Conservation (phyloP, 2,888 invertebrate genomes). For the Ypsolopha scabrella region DNA sequence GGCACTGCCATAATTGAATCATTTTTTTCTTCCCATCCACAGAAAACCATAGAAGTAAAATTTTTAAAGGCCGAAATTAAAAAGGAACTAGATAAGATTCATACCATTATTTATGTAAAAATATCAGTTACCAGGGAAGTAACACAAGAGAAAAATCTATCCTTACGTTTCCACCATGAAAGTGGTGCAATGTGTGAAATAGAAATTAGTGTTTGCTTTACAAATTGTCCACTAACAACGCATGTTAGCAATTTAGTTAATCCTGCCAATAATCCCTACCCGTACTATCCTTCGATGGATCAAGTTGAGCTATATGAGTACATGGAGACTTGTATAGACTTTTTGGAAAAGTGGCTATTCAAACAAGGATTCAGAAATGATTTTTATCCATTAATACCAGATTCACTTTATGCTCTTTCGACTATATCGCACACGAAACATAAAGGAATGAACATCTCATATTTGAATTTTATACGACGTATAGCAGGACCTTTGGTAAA, state of each 20-base stretch:
- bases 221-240: slow-evolving; percentile 46
- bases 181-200: slow-evolving; percentile 44
- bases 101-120: slow-evolving; percentile 33
- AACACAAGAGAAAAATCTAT: slow-evolving; percentile 25
- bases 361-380: slow-evolving; percentile 60
- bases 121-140: slow-evolving; percentile 25
- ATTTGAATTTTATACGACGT: slow-evolving; percentile 46
- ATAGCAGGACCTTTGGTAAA: slow-evolving; percentile 58
- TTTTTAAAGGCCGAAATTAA: slow-evolving; percentile 22
- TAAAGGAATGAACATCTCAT: slow-evolving; percentile 52
- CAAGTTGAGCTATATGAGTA: slow-evolving; percentile 38
- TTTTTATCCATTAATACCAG: slow-evolving; percentile 52
- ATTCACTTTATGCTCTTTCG: slow-evolving; percentile 51
- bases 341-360: slow-evolving; percentile 61
- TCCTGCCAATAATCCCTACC: slow-evolving; percentile 40
- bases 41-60: slow-evolving; percentile 28
- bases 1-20: slow-evolving; percentile 22
- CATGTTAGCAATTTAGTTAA: slow-evolving; percentile 29
- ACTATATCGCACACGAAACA: slow-evolving; percentile 26
- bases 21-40: slow-evolving; percentile 32
- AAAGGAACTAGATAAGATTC: slow-evolving; percentile 16
- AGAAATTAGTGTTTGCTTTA: slow-evolving; percentile 45
- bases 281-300: slow-evolving; percentile 39
- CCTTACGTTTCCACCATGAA: slow-evolving; percentile 33
- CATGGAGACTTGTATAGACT: slow-evolving; percentile 33